phyloP scores from a whole-genome alignment of 1,140 invertebrate genomes.

The Scaptodrosophila lebanonensis region DNA sequence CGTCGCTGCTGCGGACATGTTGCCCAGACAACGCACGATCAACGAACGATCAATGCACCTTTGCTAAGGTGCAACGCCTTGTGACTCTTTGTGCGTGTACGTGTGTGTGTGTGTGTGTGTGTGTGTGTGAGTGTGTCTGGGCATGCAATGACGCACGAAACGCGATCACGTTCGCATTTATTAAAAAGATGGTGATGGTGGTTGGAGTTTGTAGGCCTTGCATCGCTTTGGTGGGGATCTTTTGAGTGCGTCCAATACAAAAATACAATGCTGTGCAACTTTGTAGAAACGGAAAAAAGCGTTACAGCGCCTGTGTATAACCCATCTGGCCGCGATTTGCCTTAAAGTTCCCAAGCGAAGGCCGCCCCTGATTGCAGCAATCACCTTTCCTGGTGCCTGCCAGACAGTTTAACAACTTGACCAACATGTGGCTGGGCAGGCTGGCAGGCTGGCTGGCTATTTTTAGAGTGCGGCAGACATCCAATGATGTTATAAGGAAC shows the following conservation, averaged over 20 bases:
- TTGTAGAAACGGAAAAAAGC: no score
- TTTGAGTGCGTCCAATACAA: no score
- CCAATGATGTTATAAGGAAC: constrained; percentile 7
- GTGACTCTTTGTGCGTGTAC: constrained; percentile 6
- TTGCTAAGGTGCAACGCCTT: constrained; percentile 66
- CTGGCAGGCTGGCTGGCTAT: constrained; percentile 29
- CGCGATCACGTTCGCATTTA: constrained; percentile 63
- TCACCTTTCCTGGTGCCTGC: no score
- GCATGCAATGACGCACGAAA: constrained; percentile 71
- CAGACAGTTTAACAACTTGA: constrained; percentile 47
- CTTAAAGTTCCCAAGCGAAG: no score
- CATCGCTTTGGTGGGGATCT: no score
- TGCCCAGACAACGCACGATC: constrained; percentile 1
- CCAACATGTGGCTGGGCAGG: constrained; percentile 49
- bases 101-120: constrained; percentile 21
- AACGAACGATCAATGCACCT: constrained; percentile 64
- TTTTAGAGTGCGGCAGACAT: constrained; percentile 44
- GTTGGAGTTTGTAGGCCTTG: background rate
- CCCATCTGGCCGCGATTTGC: no score
- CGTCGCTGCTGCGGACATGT: no score
- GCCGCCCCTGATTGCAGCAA: no score
- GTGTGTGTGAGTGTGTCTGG: constrained; percentile 31
- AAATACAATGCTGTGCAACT: no score
- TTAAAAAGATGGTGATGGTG: constrained; percentile 40
- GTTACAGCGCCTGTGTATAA: no score